Evolutionary conservation across 2,113 vertebrate genomes (phyloP).

Genomic region (Crypturellus undulatus): DNA sequence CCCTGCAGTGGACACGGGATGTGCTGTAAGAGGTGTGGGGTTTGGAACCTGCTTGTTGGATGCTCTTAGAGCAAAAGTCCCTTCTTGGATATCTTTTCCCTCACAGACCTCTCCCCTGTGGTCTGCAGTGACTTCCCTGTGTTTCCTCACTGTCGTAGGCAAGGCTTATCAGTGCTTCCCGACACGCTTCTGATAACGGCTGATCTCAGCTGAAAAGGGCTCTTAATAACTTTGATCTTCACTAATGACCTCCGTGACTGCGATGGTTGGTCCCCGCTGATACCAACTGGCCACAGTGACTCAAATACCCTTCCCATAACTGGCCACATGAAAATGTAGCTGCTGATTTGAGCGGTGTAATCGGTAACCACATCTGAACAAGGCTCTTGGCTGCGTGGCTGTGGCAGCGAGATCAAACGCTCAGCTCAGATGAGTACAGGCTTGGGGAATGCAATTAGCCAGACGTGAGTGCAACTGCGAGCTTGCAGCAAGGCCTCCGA

Average conservation of each 20-base stretch:
- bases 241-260: not conserved
- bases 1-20: not conserved
- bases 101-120: not conserved
- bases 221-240: not conserved
- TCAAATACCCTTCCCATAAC: not conserved
- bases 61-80: not conserved
- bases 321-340: not conserved
- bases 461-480: rapidly evolving
- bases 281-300: not conserved
- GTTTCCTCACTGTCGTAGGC: not conserved
- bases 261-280: not conserved
- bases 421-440: not conserved
- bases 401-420: not conserved
- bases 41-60: not conserved
- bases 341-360: not conserved
- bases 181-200: not conserved
- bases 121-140: rapidly evolving
- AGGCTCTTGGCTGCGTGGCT: rapidly evolving
- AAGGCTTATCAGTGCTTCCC: not conserved
- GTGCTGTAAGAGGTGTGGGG: not conserved
- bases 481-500: not conserved
- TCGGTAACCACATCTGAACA: not conserved
- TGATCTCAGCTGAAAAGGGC: not conserved
- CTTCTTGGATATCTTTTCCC: not conserved
- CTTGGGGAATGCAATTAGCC: not conserved